Percentiles rank a stretch among this genome's conserved stretches.
These are phyloP conservation scores for Aphelocoma californica DNA, from an alignment of 2,797 vertebrate genomes.

Conservation along the genomic window DNA sequence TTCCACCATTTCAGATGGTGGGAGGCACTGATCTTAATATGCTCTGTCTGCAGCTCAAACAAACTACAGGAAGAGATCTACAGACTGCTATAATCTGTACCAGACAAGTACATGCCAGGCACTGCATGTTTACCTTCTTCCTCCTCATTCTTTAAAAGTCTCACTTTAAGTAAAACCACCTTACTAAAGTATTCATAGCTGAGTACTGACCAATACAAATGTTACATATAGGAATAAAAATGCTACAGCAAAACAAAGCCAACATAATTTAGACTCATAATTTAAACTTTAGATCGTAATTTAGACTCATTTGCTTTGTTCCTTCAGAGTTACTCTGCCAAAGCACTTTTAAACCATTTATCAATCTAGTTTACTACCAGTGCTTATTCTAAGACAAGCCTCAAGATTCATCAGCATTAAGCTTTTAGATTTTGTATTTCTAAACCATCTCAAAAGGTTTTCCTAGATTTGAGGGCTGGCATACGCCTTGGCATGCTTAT, in stretches of 20 bases:
- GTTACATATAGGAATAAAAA: neutral
- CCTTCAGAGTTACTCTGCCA: neutral
- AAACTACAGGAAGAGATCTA: neutral
- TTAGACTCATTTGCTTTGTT: neutral
- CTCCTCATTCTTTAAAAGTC: neutral
- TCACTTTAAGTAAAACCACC: neutral
- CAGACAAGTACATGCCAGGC: neutral
- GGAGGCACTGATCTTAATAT: neutral
- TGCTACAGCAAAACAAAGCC: neutral
- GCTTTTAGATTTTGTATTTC: neutral
- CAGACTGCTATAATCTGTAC: neutral
- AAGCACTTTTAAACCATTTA: neutral
- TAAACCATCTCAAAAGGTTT: neutral
- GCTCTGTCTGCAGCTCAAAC: neutral
- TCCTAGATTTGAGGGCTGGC: neutral
- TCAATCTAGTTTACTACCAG: neutral
- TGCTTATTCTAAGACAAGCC: neutral
- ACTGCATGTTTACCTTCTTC: neutral
- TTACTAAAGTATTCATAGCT: neutral
- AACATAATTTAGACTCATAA: neutral
- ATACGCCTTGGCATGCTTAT: neutral
- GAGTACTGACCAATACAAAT: neutral
- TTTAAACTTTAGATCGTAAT: neutral
- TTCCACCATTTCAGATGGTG: neutral
- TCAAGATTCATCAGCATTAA: neutral